Evolutionary conservation across 1,140 invertebrate species (phyloP), one percentile per base, ranked within the genome.

Genomic region (Micrasema longulum): DNA sequence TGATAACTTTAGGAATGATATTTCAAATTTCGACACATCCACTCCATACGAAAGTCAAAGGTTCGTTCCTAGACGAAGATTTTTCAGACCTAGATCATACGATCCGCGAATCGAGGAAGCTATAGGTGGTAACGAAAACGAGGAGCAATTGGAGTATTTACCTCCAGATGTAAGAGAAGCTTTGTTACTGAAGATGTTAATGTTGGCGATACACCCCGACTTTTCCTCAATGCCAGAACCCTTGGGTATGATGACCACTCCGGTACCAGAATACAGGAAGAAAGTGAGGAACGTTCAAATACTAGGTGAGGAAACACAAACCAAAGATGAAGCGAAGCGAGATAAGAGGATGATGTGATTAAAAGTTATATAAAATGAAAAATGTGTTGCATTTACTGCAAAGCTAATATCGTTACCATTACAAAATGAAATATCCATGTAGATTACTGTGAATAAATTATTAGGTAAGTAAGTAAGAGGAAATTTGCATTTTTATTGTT

Each of bases 111-210:
- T 80, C 36, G 79, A 79, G 6, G 81, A 84, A n/a, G n/a, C 77
- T 16, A 67, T 47, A 16, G 62, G 7, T 26, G 63, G 57, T 20
- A 84, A 66, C 57, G 83, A 68, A 67, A 82, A 69, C 11, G 87
- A 88, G 50, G 88, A 89, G 69, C 81, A 83, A 23, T 86, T 86
- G 3, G 89, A 91, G 73, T 89, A 88, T 74, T 75, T 91, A 12
- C 91, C 90, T 9, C 82, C 88, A 0, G 87, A 90, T 26, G 88
- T 91, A 7, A 80, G 90, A 41, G 91, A 92, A 79, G 89, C 90
- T 72, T 78, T 92, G 16, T 76, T 92, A 4, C 75, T 91, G 53
- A 87, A 90, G 74, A 91, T 92, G 90, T 78, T 92, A 2, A 88
- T 91, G 73, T 75, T 91, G 16, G 90, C 90, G 0, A 91, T 91